phyloP scores from a whole-genome alignment of 2,113 vertebrate genomes.

The Cichladusa arquata region DNA sequence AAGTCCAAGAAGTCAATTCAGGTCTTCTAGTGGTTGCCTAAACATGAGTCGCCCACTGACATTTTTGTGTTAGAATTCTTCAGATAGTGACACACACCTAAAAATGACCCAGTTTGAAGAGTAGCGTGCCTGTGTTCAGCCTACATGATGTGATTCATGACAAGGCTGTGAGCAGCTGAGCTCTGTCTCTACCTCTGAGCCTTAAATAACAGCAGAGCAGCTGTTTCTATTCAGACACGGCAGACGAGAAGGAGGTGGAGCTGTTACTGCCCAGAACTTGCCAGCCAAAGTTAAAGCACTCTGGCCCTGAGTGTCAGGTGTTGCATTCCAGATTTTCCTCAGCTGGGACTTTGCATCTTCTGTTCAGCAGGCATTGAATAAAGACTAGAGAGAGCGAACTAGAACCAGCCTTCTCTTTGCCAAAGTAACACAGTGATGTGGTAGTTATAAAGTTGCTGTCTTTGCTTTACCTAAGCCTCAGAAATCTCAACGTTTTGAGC shows the following conservation, averaged over 20 bases:
- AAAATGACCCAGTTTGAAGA: constrained; percentile 13
- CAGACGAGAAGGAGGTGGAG: background rate
- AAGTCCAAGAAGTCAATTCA: background rate
- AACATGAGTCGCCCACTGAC: background rate
- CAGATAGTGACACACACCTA: background rate
- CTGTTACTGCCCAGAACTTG: background rate
- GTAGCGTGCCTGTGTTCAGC: background rate
- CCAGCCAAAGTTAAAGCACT: background rate
- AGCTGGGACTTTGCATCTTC: background rate
- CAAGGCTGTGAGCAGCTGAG: constrained; percentile 36
- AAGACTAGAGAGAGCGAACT: background rate
- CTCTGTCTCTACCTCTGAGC: background rate
- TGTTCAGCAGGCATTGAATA: background rate
- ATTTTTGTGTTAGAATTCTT: background rate
- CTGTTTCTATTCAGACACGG: background rate
- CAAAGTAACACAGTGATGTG: background rate
- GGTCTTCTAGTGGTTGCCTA: background rate
- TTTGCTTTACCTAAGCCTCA: background rate
- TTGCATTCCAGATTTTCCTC: background rate
- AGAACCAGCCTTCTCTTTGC: background rate
- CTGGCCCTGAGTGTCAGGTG: background rate
- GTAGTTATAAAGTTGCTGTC: background rate
- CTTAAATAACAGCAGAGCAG: constrained; percentile 15
- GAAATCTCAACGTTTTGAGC: background rate
- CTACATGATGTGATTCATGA: constrained; percentile 11